A percentile compares a stretch with the other conserved stretches of the same genome.
These are phyloP conservation scores for Sula dactylatra DNA, from an alignment of 2,113 vertebrate genomes.

Conservation along the genomic window DNA sequence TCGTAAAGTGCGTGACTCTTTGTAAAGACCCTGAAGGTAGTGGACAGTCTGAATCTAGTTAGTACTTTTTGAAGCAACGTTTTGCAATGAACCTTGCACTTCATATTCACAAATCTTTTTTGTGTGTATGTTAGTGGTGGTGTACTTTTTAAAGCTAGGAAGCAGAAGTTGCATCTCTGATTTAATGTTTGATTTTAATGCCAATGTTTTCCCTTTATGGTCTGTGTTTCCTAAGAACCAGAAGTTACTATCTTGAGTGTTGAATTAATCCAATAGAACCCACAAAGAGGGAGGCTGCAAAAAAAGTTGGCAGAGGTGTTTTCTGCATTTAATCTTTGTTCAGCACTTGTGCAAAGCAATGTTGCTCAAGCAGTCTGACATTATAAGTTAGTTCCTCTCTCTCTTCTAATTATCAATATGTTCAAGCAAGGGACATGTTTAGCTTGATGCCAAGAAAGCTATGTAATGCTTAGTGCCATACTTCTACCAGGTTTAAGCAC, in stretches of 20 bases:
- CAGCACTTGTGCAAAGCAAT: neutral
- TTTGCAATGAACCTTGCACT: neutral
- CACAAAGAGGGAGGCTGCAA: neutral
- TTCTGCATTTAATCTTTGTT: neutral
- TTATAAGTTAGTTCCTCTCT: neutral
- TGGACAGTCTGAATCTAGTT: neutral
- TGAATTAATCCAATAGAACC: neutral
- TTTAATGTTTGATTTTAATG: neutral
- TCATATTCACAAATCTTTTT: neutral
- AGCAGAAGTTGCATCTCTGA: neutral
- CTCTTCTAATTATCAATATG: neutral
- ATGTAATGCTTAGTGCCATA: neutral
- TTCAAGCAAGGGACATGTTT: neutral
- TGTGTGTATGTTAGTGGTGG: neutral
- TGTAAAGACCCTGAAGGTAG: neutral
- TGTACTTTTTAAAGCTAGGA: neutral
- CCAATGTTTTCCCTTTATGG: neutral
- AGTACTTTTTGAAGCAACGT: neutral
- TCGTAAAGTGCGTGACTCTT: neutral
- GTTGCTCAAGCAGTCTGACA: neutral
- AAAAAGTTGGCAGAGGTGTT: neutral
- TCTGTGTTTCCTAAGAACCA: neutral
- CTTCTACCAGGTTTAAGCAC: neutral
- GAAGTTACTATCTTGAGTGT: neutral
- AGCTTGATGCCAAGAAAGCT: neutral